These are phyloP conservation scores for Hipparchia semele DNA, from an alignment of 2,888 invertebrate species.

Conservation along the genomic window DNA sequence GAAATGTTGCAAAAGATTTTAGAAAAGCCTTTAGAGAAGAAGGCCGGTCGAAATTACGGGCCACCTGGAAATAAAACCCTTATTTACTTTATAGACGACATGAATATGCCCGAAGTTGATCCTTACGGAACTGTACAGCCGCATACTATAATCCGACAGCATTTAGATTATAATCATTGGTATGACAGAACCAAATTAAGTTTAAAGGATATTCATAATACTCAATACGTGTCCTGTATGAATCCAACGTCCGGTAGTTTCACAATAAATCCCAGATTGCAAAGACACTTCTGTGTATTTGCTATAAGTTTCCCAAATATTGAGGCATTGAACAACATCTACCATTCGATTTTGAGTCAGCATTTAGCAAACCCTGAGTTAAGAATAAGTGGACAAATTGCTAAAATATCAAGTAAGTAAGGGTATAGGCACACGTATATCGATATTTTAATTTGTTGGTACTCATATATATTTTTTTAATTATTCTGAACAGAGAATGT, in stretches of 20 bases:
- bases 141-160: conserved; percentile 97
- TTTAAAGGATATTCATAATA: conserved; percentile 97
- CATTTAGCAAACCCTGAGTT: conserved; percentile 92
- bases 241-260: conserved; percentile 99
- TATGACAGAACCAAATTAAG: conserved; percentile 91
- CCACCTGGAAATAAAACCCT: conserved; percentile 97
- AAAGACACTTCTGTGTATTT: conserved; percentile 94
- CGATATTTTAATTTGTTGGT: not conserved
- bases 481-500: conserved; percentile 79
- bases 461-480: not conserved
- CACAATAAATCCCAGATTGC: conserved; percentile 96
- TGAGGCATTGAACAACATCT: conserved; percentile 94
- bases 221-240: conserved; percentile 98
- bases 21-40: conserved; percentile 97
- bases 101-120: conserved; percentile 98
- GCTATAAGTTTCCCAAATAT: conserved; percentile 91
- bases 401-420: conserved; percentile 83
- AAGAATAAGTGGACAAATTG: conserved; percentile 88
- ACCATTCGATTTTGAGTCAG: conserved; percentile 93
- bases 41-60: conserved; percentile 97
- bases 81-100: conserved; percentile 97
- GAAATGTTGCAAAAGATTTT: conserved; percentile 96
- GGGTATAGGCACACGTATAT: not conserved
- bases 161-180: conserved; percentile 98
- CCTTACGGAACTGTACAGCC: conserved; percentile 97